Conservation (phyloP, 2,888 invertebrate species). For the Pyralis farinalis region DNA sequence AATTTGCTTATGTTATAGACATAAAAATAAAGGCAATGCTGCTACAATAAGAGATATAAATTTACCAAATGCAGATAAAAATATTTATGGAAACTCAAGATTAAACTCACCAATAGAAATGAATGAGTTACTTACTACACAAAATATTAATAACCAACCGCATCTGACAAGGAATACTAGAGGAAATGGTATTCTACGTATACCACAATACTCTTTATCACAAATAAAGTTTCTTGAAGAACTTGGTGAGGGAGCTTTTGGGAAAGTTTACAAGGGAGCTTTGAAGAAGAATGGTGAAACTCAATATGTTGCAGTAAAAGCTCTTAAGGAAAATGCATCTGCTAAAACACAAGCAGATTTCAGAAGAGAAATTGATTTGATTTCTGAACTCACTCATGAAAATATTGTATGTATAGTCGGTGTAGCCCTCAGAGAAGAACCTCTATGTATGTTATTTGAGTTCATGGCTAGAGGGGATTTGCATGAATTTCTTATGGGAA, state of each 20-base stretch:
- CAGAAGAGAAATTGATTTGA: slow-evolving; percentile 95
- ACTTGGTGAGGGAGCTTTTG: slow-evolving; percentile 97
- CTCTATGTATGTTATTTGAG: slow-evolving; percentile 97
- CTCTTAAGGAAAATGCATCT: slow-evolving; percentile 95
- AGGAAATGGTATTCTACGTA: slow-evolving; percentile 80
- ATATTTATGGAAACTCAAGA: slow-evolving; percentile 90
- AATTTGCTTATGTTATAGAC: slow-evolving; percentile 84
- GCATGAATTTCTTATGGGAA: slow-evolving; percentile 95
- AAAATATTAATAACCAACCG: slow-evolving; percentile 65
- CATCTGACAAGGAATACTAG: slow-evolving; percentile 69
- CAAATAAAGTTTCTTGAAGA: slow-evolving; percentile 94
- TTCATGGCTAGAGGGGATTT: slow-evolving; percentile 98
- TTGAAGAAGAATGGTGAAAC: slow-evolving; percentile 85
- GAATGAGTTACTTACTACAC: slow-evolving; percentile 86
- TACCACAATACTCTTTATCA: slow-evolving; percentile 92
- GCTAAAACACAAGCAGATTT: slow-evolving; percentile 96
- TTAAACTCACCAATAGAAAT: slow-evolving; percentile 91
- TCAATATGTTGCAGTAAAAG: slow-evolving; percentile 95
- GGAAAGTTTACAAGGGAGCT: slow-evolving; percentile 98
- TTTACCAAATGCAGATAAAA: slow-evolving; percentile 87
- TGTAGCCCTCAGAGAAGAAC: slow-evolving; percentile 93
- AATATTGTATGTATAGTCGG: slow-evolving; percentile 98
- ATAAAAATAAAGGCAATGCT: slow-evolving; percentile 77
- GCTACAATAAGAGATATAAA: slow-evolving; percentile 86
- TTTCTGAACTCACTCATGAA: slow-evolving; percentile 96